phyloP scores from a whole-genome alignment of 2,888 invertebrate species.

The Volucella inanis region DNA sequence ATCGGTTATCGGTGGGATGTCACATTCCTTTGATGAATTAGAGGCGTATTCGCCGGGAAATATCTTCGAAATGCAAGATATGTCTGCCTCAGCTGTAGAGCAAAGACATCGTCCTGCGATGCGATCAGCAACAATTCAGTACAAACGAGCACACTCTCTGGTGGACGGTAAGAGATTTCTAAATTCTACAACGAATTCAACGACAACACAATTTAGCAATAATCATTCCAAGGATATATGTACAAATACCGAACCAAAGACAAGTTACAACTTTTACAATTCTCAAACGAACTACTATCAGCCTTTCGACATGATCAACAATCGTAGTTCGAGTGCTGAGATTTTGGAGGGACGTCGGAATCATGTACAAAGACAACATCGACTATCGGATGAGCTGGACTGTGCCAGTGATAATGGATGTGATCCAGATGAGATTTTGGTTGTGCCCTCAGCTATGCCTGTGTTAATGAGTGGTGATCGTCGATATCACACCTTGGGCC shows the following conservation, averaged over 20 bases:
- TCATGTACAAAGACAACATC: slow-evolving; percentile 62
- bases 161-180: slow-evolving; percentile 77
- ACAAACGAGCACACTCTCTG: slow-evolving; percentile 78
- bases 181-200: slow-evolving; percentile 73
- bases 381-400: slow-evolving; percentile 52
- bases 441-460: slow-evolving; percentile 81
- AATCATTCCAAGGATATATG: slow-evolving; percentile 60
- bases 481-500: slow-evolving; percentile 82
- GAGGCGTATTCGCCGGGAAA: slow-evolving; percentile 77
- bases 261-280: slow-evolving; percentile 75
- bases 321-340: slow-evolving; percentile 81
- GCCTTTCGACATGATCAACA: slow-evolving; percentile 76
- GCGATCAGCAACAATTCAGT: slow-evolving; percentile 74
- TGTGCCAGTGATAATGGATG: slow-evolving; percentile 62
- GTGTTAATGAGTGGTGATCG: slow-evolving; percentile 80
- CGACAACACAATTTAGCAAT: slow-evolving; percentile 76
- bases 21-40: slow-evolving; percentile 66
- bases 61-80: slow-evolving; percentile 81
- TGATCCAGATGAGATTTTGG: slow-evolving; percentile 81
- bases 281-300: slow-evolving; percentile 77
- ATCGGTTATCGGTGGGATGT: slow-evolving; percentile 51
- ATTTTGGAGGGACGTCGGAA: slow-evolving; percentile 81
- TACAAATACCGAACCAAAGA: slow-evolving; percentile 76
- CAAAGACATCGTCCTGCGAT: slow-evolving; percentile 61
- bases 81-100: slow-evolving; percentile 68